Evolutionary conservation across 1,140 invertebrate genomes (phyloP), one percentile per base, ranked within the genome.

Genomic region (Manduca sexta): DNA sequence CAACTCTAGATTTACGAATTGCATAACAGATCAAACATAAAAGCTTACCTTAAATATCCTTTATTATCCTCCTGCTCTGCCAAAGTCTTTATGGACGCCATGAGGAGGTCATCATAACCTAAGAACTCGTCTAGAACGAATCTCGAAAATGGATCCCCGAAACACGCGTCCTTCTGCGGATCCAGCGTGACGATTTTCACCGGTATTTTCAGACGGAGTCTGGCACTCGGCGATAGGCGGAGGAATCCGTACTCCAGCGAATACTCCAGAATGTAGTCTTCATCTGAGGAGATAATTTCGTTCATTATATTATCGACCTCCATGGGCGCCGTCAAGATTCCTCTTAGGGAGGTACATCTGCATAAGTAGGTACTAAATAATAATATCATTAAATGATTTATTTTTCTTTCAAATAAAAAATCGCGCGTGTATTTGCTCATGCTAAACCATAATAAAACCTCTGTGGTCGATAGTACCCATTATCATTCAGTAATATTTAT

Each of bases 241-340:
- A 99, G 86, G 74, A 98, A 97, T 1, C 98, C 98, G 85, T 99
- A 98, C 80, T 99, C 97, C 51, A 99, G 86, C 1, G 97, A 96
- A 89, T 99, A 99, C 81, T 99, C 98, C 3, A 99, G 93, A 30
- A 99, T 98, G 74, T 98, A 99, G 69, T 97, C 94, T 64, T 98
- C 96, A 63, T 97, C 94, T 75, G 90, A 85, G 92, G 92, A 30
- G 26, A 31, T 13, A 17, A 50, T 45, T 45, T n/a, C n/a, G 18
- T 26, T 26, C 8, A 5, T 3, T 26, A 26, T n/a, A n/a, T n/a
- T n/a, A n/a, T n/a, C n/a, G n/a, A n/a, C n/a, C n/a, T n/a, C n/a
- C n/a, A n/a, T n/a, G n/a, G n/a, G n/a, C n/a, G n/a, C n/a, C n/a
- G n/a, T n/a, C n/a, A n/a, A n/a, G n/a, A n/a, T n/a, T n/a, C n/a